Evolutionary conservation across 2,888 invertebrate species (phyloP).

Genomic region (Agapostemon virescens): DNA sequence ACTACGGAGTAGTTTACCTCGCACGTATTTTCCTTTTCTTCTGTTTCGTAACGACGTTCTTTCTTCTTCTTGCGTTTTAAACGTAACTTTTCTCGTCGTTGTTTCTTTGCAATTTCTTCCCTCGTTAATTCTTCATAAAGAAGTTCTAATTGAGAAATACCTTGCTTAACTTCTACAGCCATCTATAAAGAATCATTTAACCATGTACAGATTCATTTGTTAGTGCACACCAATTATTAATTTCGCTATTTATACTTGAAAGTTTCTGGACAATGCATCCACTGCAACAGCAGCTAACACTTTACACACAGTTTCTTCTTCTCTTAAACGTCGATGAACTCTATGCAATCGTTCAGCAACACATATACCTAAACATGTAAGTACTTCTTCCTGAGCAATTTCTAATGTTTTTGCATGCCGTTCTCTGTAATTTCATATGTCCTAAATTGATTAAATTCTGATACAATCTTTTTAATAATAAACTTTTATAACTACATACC

Average conservation of each 20-base stretch:
- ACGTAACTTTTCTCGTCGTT: constrained; percentile 93
- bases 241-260: constrained; percentile 83
- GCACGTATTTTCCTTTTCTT: constrained; percentile 80
- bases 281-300: constrained; percentile 94
- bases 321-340: constrained; percentile 91
- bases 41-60: constrained; percentile 82
- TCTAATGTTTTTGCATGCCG: constrained; percentile 98
- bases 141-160: constrained; percentile 92
- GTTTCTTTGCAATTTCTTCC: constrained; percentile 92
- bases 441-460: not conserved
- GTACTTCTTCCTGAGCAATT: constrained; percentile 97
- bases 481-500: constrained; percentile 79
- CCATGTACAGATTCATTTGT: not conserved
- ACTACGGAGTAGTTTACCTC: constrained; percentile 74
- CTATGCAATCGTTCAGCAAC: constrained; percentile 94
- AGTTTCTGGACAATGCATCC: constrained; percentile 93
- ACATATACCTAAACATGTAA: constrained; percentile 96
- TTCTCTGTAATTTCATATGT: constrained; percentile 82
- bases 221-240: not conserved
- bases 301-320: constrained; percentile 97
- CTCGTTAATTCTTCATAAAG: constrained; percentile 93
- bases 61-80: constrained; percentile 89
- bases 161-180: constrained; percentile 93
- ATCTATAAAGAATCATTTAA: constrained; percentile 80
- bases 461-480: constrained; percentile 10